Evolutionary conservation across 1,140 invertebrate genomes (phyloP).

Genomic region (roundworm (Caenorhabditis elegans)): WBcel235 BX284603.4:8888501-8889000

Average conservation of each 20-base stretch:
- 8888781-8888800: not conserved
- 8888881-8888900: no score
- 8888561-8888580: constrained; percentile 12
- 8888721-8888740: no score
- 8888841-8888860: not conserved
- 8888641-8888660: not conserved
- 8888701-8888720: no score
- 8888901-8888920: no score
- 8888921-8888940: no score
- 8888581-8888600: not conserved
- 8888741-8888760: no score
- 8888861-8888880: no score
- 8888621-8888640: not conserved
- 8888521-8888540: not conserved
- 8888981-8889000: no score
- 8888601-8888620: not conserved
- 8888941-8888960: no score
- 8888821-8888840: not conserved
- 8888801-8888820: not conserved
- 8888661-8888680: not conserved
- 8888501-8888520: not conserved
- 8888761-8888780: no score
- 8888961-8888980: no score
- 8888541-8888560: not conserved
- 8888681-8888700: not conserved